Base-by-base conservation (phyloP, 2,888 invertebrate genomes). In the Hypsopygia costalis region DNA sequence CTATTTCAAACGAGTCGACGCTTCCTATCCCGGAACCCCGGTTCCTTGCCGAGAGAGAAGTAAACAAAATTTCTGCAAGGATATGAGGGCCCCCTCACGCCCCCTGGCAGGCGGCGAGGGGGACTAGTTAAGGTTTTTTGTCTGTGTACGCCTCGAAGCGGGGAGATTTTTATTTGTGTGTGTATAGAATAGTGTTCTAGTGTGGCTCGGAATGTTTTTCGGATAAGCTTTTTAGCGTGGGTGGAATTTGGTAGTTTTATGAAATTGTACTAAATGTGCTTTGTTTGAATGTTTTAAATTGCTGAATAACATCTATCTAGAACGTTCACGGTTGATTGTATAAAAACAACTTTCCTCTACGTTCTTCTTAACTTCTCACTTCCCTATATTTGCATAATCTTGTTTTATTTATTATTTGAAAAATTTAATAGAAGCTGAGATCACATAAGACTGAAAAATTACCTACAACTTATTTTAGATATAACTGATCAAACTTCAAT, bases 31-130 rank as follows among this genome's bases (percentile, higher is more conserved):
- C 67, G 73, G 69, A 70, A 58, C 55, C 61, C 62, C 66, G 69
- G 70, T 77, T 83, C 82, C 83, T 83, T 86, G 73, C 74, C 69
- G 74, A 77, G 78, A 68, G 71, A 75, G 85, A 86, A 81, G 87
- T 86, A 87, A 87, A 87, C 87, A 86, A 87, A 87, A 81, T 86
- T 83, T 81, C 87, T 85, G 78, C 81, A 85, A 86, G 87, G 85
- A 86, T 86, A 79, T 80, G 80, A 82, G 77, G 73, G 70, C 64
- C 55, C 62, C 58, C 62, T 52, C 49, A 48, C 55, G 49, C 43
- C 37, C 30, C 45, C 40, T 52, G 46, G 50, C 35, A 45, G 49
- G 49, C 44, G 45, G 48, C 48, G 46, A 48, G 45, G 43, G 53
- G 37, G 40, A 71, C 73, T 85, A 85, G 85, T 83, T 83, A 79